Base-by-base conservation (phyloP, 2,888 invertebrate species). In the Tubulanus polymorphus region DNA sequence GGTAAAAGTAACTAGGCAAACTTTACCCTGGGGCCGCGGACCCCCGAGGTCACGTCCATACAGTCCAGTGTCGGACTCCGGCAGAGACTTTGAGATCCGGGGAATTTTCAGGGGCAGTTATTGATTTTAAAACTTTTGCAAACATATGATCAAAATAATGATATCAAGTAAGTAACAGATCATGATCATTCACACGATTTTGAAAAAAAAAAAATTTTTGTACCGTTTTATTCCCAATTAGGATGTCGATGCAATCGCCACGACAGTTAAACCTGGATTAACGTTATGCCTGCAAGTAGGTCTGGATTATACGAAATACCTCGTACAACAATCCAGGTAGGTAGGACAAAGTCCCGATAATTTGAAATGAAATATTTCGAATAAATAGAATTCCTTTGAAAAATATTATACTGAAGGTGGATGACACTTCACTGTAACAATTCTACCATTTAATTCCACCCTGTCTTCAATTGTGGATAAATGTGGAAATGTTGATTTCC, bases 211-310 rank as follows among this genome's bases (percentile, higher is more conserved):
- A n/a, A n/a, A n/a, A n/a, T n/a, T n/a, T n/a, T n/a, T n/a, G n/a
- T n/a, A 32, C 10, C 10, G 35, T 20, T 28, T 51, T 55, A 46
- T 75, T 88, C 37, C 45, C 37, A 56, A 57, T 3, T 69, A 85
- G 60, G 86, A 91, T 72, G 66, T 96, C 32, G 87, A 89, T 82
- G 94, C 91, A 6, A 85, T 97, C 68, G 95, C 96, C 35, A 86
- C 90, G 1, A 95, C 96, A n/a, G 86, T 88, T 0, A 88, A 88
- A 77, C 97, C 97, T 55, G 90, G 93, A n/a, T 79, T 94, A 61
- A 79, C 86, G 0, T 70, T 89, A 53, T 92, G 92, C 55, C 81
- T 97, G 53, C 64, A 82, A 57, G 86, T 95, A 59, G 96, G 96
- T 32, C 81, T 88, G 45, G 86, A 86, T 63, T 91, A 91, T 84